These are phyloP conservation scores for Chloroceryle amazona DNA, from an alignment of 2,797 vertebrate genomes.

Conservation along the genomic window DNA sequence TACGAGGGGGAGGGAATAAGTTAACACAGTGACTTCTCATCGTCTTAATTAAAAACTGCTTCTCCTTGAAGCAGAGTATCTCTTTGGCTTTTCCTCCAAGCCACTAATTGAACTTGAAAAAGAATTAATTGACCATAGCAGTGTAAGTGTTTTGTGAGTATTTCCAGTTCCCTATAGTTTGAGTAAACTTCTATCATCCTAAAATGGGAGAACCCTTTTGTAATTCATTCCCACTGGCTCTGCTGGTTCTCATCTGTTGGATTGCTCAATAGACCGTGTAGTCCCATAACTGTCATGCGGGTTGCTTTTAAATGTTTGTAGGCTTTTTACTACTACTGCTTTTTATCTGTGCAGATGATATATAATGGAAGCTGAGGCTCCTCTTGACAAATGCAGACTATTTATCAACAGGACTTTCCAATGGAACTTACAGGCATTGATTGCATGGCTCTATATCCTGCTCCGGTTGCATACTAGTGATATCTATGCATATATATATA, in stretches of 20 bases:
- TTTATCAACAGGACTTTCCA: not conserved
- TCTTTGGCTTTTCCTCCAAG: not conserved
- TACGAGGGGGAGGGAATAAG: not conserved
- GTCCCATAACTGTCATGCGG: not conserved
- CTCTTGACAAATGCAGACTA: not conserved
- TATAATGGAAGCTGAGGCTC: not conserved
- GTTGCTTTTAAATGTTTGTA: not conserved
- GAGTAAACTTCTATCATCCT: not conserved
- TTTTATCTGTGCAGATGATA: not conserved
- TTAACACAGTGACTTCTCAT: not conserved
- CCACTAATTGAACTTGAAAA: not conserved
- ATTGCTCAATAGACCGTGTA: not conserved
- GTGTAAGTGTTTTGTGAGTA: not conserved
- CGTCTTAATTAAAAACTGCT: not conserved
- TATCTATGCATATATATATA: too few species aligned
- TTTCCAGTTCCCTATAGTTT: not conserved
- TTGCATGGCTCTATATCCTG: not conserved
- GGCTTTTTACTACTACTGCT: not conserved
- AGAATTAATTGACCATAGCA: not conserved
- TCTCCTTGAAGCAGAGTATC: not conserved
- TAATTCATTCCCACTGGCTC: not conserved
- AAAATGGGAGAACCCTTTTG: not conserved
- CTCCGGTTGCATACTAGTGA: not conserved
- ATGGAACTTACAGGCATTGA: not conserved
- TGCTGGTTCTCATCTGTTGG: not conserved